Base-by-base conservation (phyloP, 2,888 invertebrate species). In the Drosophila pseudotalamancana region DNA sequence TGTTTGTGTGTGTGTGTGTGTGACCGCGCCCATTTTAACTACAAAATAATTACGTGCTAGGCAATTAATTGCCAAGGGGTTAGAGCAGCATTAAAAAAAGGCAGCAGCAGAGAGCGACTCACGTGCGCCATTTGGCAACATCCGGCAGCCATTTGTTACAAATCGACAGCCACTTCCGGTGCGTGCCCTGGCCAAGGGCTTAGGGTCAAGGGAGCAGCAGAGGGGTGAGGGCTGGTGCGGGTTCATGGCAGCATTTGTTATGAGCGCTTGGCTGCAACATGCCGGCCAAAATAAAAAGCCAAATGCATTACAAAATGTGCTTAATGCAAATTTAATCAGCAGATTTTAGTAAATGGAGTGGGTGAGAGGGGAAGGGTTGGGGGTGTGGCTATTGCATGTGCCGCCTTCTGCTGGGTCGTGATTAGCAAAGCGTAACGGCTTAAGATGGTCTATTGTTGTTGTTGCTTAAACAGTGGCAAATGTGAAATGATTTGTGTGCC, bases 101-200 rank as follows among this genome's bases (percentile, higher is more conserved):
- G 42, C 9, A 11, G 16, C 40, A 19, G 35, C n/a, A n/a, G 25
- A 18, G 31, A n/a, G 40, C 21, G 42, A 45, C 37, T 54, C 80
- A 76, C 71, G 68, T 82, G 77, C 79, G 71, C 61, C 83, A 83
- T 85, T 77, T 79, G 83, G 86, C 80, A 79, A 85, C 87, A 85
- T 85, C 79, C 82, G 83, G 82, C 42, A 64, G 82, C 77, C 85
- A 86, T 87, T 87, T 85, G 86, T 80, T 80, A 67, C 81, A 83
- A 87, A 86, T 87, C 83, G 87, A 83, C 83, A 77, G 65, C 59
- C 73, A 72, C 77, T 87, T 85, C 87, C 87, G 87, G 75, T 77
- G 81, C 67, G 64, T 25, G 32, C 54, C 14, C 23, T 0, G 14
- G 8, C 14, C 51, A 19, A n/a, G 14, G 11, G 12, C n/a, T 19